These are phyloP conservation scores for Drosophila yooni DNA, from an alignment of 2,888 invertebrate species.

Conservation along the genomic window DNA sequence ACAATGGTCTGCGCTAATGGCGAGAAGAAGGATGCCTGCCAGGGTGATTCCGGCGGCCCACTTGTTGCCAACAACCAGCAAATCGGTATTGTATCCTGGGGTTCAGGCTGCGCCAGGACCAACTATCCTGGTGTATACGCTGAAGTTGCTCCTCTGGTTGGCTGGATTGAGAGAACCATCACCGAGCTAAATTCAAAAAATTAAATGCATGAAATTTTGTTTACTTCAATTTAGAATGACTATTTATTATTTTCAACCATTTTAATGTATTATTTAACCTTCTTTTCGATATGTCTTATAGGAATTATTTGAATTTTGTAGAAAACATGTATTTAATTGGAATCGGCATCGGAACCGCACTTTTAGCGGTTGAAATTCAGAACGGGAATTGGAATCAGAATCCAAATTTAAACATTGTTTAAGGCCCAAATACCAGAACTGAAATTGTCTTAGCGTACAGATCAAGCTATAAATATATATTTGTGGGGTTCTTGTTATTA, in stretches of 20 bases:
- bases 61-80: conserved; percentile 68
- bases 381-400: background rate
- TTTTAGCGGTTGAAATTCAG: background rate
- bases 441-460: background rate
- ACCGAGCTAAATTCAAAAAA: conserved; percentile 35
- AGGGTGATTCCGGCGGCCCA: conserved; percentile 85
- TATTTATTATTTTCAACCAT: background rate
- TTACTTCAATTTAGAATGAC: background rate
- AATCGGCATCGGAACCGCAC: background rate
- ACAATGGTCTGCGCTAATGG: conserved; percentile 83
- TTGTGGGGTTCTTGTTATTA: no score
- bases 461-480: background rate
- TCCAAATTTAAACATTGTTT: background rate
- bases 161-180: conserved; percentile 65
- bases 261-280: background rate
- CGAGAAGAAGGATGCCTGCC: conserved; percentile 82
- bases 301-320: background rate
- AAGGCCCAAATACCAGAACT: background rate
- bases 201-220: background rate
- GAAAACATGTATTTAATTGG: background rate
- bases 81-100: conserved; percentile 84
- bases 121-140: conserved; percentile 83
- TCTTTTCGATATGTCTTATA: background rate
- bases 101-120: conserved; percentile 78
- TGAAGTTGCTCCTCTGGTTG: conserved; percentile 63